Base-by-base conservation (phyloP, 1,140 invertebrate genomes). In the Drosophila lacertosa region DNA sequence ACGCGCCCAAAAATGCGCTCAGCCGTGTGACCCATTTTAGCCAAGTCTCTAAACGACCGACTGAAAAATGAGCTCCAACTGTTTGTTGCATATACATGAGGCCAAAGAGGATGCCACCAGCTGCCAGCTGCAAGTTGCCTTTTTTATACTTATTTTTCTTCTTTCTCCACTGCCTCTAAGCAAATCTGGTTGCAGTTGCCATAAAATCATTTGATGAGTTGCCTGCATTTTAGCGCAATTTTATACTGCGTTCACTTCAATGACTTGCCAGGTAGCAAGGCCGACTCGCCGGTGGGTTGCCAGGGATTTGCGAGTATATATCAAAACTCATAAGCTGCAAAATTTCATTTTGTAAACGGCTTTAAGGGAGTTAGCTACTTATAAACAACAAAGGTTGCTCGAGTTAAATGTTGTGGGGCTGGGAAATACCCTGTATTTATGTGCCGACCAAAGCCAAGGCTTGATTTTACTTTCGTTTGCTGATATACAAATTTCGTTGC, bases 141-240 rank as follows among this genome's bases (percentile, higher is more conserved):
- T 37, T 32, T 32, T 32, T 6, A 3, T 32, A 10, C 29, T 29
- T 3, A 32, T 2, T 9, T 32, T 32, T 9, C 29, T 32, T 22
- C 20, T 22, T 22, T 22, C 26, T 2, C 26, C 6, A 1, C n/a
- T 5, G 10, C 4, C n/a, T 26, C 24, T 26, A 35, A 50, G 26
- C 44, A 79, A 80, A 60, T 53, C 64, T 65, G 33, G 37, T 15
- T 33, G 60, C 69, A 77, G 75, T 83, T 79, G 54, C 67, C 81
- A 88, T 86, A 86, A 86, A 86, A 88, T 88, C 65, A 81, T 86
- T 88, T 86, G 82, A 86, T 88, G 73, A 86, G 74, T 58, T 80
- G 45, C 62, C 62, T 53, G 44, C 47, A 77, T 58, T 77, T 83
- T 70, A 44, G 33, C 39, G 42, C 40, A 55, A 33, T 39, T 62